Base-by-base conservation (phyloP, 2,888 invertebrate species). In the Ligdia adustata region DNA sequence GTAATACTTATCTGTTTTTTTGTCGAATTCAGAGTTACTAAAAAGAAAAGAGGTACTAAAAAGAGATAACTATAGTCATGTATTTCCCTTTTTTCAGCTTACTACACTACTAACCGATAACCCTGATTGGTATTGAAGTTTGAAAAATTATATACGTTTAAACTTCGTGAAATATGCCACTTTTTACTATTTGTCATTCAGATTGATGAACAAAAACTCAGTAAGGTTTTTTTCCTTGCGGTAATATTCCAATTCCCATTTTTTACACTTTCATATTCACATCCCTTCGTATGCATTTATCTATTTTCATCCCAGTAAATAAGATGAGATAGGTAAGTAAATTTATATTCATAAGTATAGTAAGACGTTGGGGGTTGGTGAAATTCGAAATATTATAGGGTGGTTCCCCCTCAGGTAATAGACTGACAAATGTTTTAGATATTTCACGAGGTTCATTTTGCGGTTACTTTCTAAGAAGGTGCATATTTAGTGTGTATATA, bases 391-490 rank as follows among this genome's bases (percentile, higher is more conserved):
- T 84, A 80, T 79, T 81, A 72, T 72, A 70, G 78, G 75, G 79
- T 66, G 69, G 69, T 59, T 52, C 79, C 79, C 85, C 77, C 77
- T 71, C 83, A 83, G 81, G 88, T 90, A 90, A 89, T 89, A 85
- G 85, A 79, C 86, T 88, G 87, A 89, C 85, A 88, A 89, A 89
- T 86, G 87, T 86, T 80, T 85, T 55, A 81, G 81, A 88, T 88
- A 85, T 87, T 87, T 84, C 78, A 82, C 82, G 75, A 77, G 86
- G 84, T 88, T 88, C 85, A 89, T 89, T 84, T 82, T 66, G 77
- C 68, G 74, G 74, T 77, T 80, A 66, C 65, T 70, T 55, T 58
- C 64, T 22, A 9, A 26, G 47, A 52, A 56, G 49, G 49, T 50
- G 56, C 46, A 50, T 39, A 32, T 54, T 50, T 51, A 50, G 47